Percentiles rank a stretch among this genome's conserved stretches.
phyloP scores from a whole-genome alignment of 2,888 invertebrate species.

The Leptinotarsa juncta region DNA sequence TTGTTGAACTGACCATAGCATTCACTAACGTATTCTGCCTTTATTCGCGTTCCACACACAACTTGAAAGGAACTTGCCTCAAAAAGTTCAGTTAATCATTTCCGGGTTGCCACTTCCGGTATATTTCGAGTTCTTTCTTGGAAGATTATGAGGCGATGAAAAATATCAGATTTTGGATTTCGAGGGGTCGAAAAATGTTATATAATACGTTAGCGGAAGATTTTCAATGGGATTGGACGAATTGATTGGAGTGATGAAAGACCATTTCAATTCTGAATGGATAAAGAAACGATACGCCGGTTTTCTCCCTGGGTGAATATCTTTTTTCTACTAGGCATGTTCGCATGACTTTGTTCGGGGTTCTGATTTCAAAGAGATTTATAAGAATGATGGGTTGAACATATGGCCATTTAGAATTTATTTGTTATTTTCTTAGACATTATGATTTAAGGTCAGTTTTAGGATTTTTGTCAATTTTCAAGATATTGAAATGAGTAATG shows the following conservation, averaged over 20 bases:
- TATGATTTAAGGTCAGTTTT: no score
- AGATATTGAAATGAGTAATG: no score
- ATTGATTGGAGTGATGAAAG: background rate
- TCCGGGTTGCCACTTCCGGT: constrained; percentile 12
- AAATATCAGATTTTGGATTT: constrained; percentile 35
- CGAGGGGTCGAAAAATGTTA: constrained; percentile 34
- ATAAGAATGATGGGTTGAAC: no score
- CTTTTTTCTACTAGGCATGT: background rate
- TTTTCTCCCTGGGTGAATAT: background rate
- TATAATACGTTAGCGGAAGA: constrained; percentile 30
- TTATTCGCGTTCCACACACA: background rate
- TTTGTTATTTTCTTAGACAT: no score
- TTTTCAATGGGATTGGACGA: constrained; percentile 9
- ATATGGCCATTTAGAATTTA: no score
- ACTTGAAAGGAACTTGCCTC: background rate
- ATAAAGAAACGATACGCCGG: background rate
- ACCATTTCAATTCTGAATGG: background rate
- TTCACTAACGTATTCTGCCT: no score
- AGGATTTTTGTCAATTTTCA: no score
- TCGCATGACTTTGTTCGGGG: background rate
- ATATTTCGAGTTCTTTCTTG: constrained; percentile 27
- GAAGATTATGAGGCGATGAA: constrained; percentile 35
- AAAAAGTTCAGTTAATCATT: constrained; percentile 22
- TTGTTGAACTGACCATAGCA: no score
- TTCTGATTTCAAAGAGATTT: background rate